Conservation (phyloP, 2,113 vertebrate species). For the Bubo bubo region DNA sequence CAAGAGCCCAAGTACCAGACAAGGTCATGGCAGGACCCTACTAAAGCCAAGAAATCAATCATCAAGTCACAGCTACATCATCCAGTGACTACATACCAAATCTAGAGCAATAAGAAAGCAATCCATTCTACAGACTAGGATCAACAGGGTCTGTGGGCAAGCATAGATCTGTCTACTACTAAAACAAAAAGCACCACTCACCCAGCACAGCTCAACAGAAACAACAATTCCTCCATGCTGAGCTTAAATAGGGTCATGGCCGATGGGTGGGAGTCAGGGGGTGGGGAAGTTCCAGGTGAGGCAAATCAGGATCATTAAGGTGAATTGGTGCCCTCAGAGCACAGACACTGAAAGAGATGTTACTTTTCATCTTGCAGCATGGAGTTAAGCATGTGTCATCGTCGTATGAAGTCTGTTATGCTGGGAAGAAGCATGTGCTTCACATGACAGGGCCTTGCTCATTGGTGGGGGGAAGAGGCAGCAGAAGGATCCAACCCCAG, state of each 20-base stretch:
- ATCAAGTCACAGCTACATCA: fast-evolving
- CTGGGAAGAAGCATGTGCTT: background rate
- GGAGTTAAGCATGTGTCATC: fast-evolving
- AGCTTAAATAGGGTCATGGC: background rate
- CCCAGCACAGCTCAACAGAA: fast-evolving
- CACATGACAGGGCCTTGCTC: too few species aligned
- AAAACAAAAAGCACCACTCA: fast-evolving
- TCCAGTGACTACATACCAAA: fast-evolving
- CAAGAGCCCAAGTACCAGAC: fast-evolving
- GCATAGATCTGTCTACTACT: fast-evolving
- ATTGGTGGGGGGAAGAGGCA: background rate
- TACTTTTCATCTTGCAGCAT: background rate
- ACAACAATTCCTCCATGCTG: fast-evolving
- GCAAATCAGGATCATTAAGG: background rate
- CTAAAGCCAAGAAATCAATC: fast-evolving
- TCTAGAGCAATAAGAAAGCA: fast-evolving
- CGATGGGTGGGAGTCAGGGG: background rate
- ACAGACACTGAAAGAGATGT: background rate
- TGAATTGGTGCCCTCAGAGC: background rate
- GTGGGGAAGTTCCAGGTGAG: background rate
- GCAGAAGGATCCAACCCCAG: background rate
- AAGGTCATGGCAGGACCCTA: fast-evolving
- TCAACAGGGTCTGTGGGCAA: fast-evolving
- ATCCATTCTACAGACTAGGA: fast-evolving
- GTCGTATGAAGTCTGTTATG: fast-evolving